Percentiles rank a stretch among this genome's conserved stretches.
These are phyloP conservation scores for Neolamprologus ventralis DNA, from an alignment of 2,113 vertebrate genomes.

Conservation along the genomic window DNA sequence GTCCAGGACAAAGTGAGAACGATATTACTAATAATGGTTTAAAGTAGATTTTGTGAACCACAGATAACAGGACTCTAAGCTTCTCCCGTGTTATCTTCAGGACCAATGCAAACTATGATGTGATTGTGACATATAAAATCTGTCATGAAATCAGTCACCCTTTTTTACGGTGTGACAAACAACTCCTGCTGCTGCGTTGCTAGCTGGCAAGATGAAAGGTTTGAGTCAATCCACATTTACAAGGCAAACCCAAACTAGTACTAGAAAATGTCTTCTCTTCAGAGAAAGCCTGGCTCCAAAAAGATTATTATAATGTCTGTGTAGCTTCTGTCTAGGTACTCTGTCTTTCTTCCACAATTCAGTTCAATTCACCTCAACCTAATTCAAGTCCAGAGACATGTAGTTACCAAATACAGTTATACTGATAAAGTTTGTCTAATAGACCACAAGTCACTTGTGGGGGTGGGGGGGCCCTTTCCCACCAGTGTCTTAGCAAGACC, in stretches of 20 bases:
- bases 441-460: not conserved
- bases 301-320: not conserved
- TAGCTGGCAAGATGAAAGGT: not conserved
- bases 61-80: not conserved
- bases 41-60: not conserved
- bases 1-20: not conserved
- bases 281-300: not conserved
- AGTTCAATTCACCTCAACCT: not conserved
- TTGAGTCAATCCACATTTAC: not conserved
- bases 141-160: not conserved
- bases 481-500: not conserved
- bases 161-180: not conserved
- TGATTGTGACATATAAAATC: not conserved
- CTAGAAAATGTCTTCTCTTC: not conserved
- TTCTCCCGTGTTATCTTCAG: not conserved
- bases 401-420: not conserved
- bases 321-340: not conserved
- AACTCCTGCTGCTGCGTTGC: not conserved
- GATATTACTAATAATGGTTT: not conserved
- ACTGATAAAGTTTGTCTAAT: not conserved
- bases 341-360: not conserved
- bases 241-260: not conserved
- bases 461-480: not conserved
- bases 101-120: not conserved
- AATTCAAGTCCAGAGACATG: not conserved